Base-by-base conservation (phyloP, 2,113 vertebrate species). In the Grallaria varia region DNA sequence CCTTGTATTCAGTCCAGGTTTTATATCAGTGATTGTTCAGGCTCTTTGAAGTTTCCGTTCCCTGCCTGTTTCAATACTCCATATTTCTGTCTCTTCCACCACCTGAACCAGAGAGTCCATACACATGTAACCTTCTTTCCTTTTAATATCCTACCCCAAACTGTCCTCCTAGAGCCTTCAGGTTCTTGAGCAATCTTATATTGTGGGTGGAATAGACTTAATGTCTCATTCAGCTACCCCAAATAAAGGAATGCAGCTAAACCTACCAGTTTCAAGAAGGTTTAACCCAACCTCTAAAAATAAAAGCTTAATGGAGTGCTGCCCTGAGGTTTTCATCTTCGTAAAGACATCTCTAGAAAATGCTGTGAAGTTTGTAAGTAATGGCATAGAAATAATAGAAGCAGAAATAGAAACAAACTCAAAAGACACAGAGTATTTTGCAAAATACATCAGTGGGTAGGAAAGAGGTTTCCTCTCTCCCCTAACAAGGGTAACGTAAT, bases 251-350 rank as follows among this genome's bases (percentile, higher is more conserved):
- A 67, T 6, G 9, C 89, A 50, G 93, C 75, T 76, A 87, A 89
- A 95, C 63, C 44, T 62, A 76, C 91, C 49, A n/a, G 55, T 87
- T 87, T 87, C 60, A 64, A 78, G 85, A 86, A 89, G 77, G 44
- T 93, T 96, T 82, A 91, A 73, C 58, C 62, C 87, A 91, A 4
- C 31, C n/a, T 94, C 49, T 52, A 95, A 84, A 92, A 95, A 89
- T 84, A 94, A 96, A 91, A 96, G 64, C 88, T 66, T 95, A 96
- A 95, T 96, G 95, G 90, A 96, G 86, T 92, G 80, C 52, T 97
- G 95, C 96, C 96, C 90, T 76, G 66, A 93, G 96, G 95, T 93
- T 96, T 94, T 89, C 83, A 25, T 95, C 89, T 92, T 64, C 74
- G 90, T 66, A 42, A 88, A 92, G 93, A 84, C 60, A n/a, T 85